A percentile compares a stretch with the other conserved stretches of the same genome.
phyloP scores from a whole-genome alignment of 1,140 invertebrate species.

The Hypsibius dujardini region DNA sequence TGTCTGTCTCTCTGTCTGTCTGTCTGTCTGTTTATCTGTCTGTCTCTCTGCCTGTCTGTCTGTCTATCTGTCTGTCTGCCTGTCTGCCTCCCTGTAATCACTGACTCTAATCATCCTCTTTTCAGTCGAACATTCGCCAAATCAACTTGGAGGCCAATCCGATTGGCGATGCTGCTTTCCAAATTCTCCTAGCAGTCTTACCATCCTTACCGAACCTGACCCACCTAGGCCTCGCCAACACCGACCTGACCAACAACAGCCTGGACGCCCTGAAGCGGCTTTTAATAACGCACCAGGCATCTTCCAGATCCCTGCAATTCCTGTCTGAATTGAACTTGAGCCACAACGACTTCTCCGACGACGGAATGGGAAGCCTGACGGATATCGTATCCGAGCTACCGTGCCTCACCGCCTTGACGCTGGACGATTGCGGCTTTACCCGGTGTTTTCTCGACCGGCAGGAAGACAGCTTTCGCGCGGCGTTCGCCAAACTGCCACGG shows the following conservation, averaged over 20 bases:
- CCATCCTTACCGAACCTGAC: background rate
- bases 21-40: no score
- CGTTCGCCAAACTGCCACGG: background rate
- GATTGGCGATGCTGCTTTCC: background rate
- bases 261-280: background rate
- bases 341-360: conserved; percentile 2
- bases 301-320: background rate
- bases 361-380: background rate
- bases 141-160: background rate
- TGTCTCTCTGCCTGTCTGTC: no score
- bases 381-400: background rate
- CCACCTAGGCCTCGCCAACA: background rate
- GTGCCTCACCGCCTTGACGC: background rate
- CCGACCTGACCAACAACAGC: background rate
- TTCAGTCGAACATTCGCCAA: background rate
- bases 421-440: conserved; percentile 8
- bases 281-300: background rate
- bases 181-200: background rate
- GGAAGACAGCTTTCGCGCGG: background rate
- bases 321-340: background rate
- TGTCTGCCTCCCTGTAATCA: background rate
- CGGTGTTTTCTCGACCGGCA: background rate
- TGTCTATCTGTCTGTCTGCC: no score
- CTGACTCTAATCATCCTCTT: background rate
- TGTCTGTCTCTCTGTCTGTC: no score